These are phyloP conservation scores for Uromys caudimaculatus DNA, from an alignment of 2,797 vertebrate species.

Conservation along the genomic window DNA sequence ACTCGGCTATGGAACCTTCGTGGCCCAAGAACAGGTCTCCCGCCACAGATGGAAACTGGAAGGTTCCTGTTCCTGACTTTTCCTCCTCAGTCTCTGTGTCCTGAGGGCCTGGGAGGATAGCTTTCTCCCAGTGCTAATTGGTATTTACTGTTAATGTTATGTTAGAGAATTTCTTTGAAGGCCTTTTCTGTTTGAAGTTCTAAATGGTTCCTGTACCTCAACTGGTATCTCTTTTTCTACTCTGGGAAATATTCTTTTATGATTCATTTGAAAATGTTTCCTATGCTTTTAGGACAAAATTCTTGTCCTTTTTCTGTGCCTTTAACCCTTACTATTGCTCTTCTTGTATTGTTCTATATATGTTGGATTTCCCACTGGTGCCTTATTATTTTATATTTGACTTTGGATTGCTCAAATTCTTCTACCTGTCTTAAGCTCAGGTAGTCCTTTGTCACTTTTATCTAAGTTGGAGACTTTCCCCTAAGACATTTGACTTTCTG, in stretches of 20 bases:
- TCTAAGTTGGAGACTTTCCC: neutral
- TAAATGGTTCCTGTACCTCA: neutral
- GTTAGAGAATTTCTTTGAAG: neutral
- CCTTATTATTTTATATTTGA: too few species aligned
- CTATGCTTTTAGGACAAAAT: neutral
- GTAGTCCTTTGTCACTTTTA: too few species aligned
- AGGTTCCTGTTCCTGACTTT: too few species aligned
- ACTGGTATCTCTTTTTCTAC: neutral
- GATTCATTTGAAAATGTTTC: neutral
- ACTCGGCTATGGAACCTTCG: too few species aligned
- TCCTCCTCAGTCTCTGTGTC: too few species aligned
- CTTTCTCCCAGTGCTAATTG: too few species aligned
- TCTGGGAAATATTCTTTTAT: neutral
- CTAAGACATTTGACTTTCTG: neutral
- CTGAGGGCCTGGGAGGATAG: too few species aligned
- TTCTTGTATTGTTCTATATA: neutral
- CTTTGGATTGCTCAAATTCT: too few species aligned
- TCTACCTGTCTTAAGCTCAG: too few species aligned
- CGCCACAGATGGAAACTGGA: too few species aligned
- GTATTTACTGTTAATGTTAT: neutral
- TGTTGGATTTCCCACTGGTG: too few species aligned
- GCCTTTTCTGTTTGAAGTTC: neutral
- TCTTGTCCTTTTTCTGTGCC: neutral
- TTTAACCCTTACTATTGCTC: neutral
- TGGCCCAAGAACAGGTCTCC: too few species aligned